A percentile compares a stretch with the other conserved stretches of the same genome.
These are phyloP conservation scores for Hycleus phaleratus DNA, from an alignment of 1,140 invertebrate genomes.

Conservation along the genomic window DNA sequence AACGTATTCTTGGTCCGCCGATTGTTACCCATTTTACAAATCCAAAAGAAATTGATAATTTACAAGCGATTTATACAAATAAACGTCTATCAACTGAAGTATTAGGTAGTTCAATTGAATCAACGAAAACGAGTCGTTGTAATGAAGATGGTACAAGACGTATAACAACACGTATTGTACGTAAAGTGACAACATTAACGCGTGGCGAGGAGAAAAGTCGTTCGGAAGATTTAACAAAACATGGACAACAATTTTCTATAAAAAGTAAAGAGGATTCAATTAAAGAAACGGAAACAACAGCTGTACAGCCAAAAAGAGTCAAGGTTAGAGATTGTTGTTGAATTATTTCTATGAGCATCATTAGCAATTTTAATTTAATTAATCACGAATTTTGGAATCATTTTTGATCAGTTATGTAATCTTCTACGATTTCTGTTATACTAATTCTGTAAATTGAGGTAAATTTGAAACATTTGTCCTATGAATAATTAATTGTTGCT, in stretches of 20 bases:
- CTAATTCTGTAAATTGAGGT: too few species aligned
- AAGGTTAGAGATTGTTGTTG: conserved; percentile 43
- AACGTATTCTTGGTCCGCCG: conserved; percentile 35
- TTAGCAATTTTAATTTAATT: not conserved
- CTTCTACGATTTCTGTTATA: too few species aligned
- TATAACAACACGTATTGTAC: conserved; percentile 78
- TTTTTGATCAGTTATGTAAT: not conserved
- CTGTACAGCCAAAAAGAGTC: conserved; percentile 48
- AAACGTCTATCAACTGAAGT: conserved; percentile 76
- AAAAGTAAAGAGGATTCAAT: conserved; percentile 45
- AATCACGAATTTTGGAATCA: not conserved
- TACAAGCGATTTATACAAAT: conserved; percentile 72
- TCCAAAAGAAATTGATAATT: conserved; percentile 30
- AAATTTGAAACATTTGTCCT: too few species aligned
- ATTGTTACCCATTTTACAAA: conserved; percentile 31
- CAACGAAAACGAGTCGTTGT: conserved; percentile 68
- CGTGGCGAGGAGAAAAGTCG: conserved; percentile 74
- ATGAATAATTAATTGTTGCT: too few species aligned
- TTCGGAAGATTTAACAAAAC: conserved; percentile 60
- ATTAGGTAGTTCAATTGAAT: conserved; percentile 71
- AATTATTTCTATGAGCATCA: conserved; percentile 1
- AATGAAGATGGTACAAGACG: conserved; percentile 64
- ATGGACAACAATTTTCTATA: conserved; percentile 42
- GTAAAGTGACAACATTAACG: conserved; percentile 84
- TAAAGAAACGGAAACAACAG: conserved; percentile 39